A percentile compares a stretch with the other conserved stretches of the same genome.
phyloP scores from a whole-genome alignment of 2,888 invertebrate genomes.

The Ephialtes manifestator region DNA sequence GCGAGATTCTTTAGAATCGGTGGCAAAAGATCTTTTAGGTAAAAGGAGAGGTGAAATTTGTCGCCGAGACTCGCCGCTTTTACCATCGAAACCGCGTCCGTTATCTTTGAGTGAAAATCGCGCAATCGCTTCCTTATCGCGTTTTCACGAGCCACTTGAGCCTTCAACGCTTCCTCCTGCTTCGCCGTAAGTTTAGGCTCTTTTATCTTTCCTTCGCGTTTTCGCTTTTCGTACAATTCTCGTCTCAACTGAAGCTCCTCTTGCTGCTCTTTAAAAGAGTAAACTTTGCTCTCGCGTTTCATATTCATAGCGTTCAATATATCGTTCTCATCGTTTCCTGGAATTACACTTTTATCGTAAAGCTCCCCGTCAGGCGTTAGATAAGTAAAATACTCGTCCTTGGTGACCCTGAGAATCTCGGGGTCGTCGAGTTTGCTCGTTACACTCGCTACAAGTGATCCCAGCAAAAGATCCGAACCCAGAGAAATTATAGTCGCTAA shows the following conservation, averaged over 20 bases:
- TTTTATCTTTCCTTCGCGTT: conserved; percentile 92
- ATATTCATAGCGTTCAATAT: conserved; percentile 90
- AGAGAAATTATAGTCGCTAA: conserved; percentile 90
- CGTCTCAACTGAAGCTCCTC: conserved; percentile 97
- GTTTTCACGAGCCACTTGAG: conserved; percentile 94
- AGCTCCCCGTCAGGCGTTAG: conserved; percentile 96
- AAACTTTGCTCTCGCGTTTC: conserved; percentile 98
- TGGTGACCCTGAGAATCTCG: conserved; percentile 90
- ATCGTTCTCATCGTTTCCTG: conserved; percentile 87
- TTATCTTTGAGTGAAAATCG: conserved; percentile 84
- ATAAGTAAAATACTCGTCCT: conserved; percentile 93
- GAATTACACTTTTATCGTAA: conserved; percentile 94
- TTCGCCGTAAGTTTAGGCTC: conserved; percentile 93
- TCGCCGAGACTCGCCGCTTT: conserved; percentile 87
- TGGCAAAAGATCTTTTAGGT: conserved; percentile 88
- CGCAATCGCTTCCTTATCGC: conserved; percentile 91
- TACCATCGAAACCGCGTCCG: conserved; percentile 85
- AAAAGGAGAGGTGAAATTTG: conserved; percentile 86
- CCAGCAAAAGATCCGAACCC: conserved; percentile 89
- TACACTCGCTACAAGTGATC: conserved; percentile 89
- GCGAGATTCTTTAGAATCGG: conserved; percentile 89
- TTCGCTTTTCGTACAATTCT: conserved; percentile 96
- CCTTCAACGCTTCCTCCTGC: conserved; percentile 96
- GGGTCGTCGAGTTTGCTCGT: conserved; percentile 89
- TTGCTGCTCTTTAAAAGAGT: conserved; percentile 98